phyloP scores from a whole-genome alignment of 2,888 invertebrate genomes.

The Nebria brevicollis region DNA sequence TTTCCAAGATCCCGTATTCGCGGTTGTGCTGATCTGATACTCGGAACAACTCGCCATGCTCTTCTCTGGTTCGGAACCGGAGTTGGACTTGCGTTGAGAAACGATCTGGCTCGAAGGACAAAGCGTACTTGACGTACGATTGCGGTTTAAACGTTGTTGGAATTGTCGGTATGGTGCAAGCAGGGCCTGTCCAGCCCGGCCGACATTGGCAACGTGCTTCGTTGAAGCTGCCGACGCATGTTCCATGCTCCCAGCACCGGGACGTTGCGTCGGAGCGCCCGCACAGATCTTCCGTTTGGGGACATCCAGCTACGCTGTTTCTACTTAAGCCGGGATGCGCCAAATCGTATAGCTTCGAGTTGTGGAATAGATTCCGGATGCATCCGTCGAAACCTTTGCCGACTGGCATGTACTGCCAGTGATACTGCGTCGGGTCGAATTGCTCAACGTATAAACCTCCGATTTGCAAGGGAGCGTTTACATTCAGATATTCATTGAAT shows the following conservation, averaged over 20 bases:
- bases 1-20: slow-evolving; percentile 91
- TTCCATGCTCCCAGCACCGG: slow-evolving; percentile 93
- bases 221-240: slow-evolving; percentile 89
- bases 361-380: slow-evolving; percentile 93
- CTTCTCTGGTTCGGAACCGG: slow-evolving; percentile 92
- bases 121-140: slow-evolving; percentile 96
- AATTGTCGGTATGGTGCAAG: slow-evolving; percentile 85
- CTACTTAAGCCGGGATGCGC: slow-evolving; percentile 90
- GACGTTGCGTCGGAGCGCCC: slow-evolving; percentile 86
- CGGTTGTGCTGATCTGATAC: slow-evolving; percentile 94
- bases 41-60: slow-evolving; percentile 91
- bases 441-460: slow-evolving; percentile 93
- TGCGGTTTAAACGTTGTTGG: slow-evolving; percentile 93
- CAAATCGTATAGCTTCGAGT: slow-evolving; percentile 94
- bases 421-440: slow-evolving; percentile 87
- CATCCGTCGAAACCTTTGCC: slow-evolving; percentile 96
- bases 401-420: slow-evolving; percentile 91
- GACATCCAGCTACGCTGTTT: slow-evolving; percentile 90
- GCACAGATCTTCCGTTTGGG: slow-evolving; percentile 92
- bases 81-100: slow-evolving; percentile 94
- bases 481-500: slow-evolving; percentile 95
- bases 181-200: slow-evolving; percentile 94
- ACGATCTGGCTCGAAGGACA: slow-evolving; percentile 92
- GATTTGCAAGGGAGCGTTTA: slow-evolving; percentile 93
- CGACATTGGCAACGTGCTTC: slow-evolving; percentile 93